phyloP scores from a whole-genome alignment of 2,797 vertebrate species.

The Sorex maritimensis region DNA sequence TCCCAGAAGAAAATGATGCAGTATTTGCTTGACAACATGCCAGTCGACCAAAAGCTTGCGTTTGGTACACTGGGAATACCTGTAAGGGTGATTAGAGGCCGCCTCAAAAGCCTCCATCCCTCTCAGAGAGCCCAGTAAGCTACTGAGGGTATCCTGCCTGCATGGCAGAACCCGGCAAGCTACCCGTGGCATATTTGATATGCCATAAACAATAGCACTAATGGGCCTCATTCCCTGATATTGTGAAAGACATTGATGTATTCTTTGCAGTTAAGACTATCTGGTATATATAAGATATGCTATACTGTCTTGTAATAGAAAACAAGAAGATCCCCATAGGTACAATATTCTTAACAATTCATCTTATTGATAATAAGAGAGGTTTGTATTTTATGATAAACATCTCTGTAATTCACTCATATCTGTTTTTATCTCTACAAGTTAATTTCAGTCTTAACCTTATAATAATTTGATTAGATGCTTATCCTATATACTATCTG shows the following conservation, averaged over 20 bases:
- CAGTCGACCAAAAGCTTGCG: too few species aligned
- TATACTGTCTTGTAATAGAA: neutral
- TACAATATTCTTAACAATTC: neutral
- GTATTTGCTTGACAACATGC: too few species aligned
- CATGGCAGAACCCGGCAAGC: too few species aligned
- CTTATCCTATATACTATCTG: neutral
- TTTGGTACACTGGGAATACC: too few species aligned
- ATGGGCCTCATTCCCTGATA: too few species aligned
- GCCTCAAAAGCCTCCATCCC: too few species aligned
- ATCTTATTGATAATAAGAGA: neutral
- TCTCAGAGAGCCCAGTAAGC: too few species aligned
- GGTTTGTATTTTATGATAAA: neutral
- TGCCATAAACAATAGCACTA: too few species aligned
- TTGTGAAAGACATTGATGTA: neutral
- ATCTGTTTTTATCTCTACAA: neutral
- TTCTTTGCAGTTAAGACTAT: constrained; percentile 26
- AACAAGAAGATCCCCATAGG: neutral
- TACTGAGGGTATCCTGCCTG: too few species aligned
- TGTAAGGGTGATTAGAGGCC: too few species aligned
- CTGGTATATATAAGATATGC: neutral
- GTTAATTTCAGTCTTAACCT: neutral
- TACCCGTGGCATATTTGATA: too few species aligned
- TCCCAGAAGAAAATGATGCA: too few species aligned
- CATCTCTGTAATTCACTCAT: neutral
- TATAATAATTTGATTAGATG: neutral